phyloP scores from a whole-genome alignment of 2,888 invertebrate genomes.

The Saturnia pavonia region DNA sequence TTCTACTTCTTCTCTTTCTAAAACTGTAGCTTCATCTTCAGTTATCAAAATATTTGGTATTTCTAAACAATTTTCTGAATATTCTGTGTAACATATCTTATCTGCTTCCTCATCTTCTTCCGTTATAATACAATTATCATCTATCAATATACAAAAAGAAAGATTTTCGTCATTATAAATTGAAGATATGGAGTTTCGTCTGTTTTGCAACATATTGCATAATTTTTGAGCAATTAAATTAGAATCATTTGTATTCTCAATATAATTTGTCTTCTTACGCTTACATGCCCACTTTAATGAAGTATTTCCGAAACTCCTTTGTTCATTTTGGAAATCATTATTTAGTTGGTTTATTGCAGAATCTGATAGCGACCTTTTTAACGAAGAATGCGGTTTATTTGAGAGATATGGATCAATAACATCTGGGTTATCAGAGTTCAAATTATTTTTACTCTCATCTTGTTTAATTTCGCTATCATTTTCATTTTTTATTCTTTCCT shows the following conservation, averaged over 20 bases:
- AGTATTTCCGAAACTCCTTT: conserved; percentile 36
- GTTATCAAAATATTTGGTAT: conserved; percentile 35
- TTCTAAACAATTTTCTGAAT: conserved; percentile 50
- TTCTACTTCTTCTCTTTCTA: conserved; percentile 20
- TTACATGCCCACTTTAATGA: conserved; percentile 47
- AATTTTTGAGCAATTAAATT: conserved; percentile 47
- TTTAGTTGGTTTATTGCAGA: conserved; percentile 54
- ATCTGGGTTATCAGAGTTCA: conserved; percentile 1
- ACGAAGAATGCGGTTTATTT: conserved; percentile 31
- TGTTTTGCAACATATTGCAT: conserved; percentile 56
- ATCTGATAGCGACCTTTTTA: conserved; percentile 71
- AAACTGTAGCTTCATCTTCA: conserved; percentile 25
- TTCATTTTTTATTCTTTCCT: not conserved
- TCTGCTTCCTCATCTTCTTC: conserved; percentile 57
- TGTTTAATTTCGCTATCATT: conserved; percentile 14
- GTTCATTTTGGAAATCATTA: conserved; percentile 34
- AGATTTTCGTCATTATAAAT: conserved; percentile 66
- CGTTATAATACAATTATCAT: conserved; percentile 64
- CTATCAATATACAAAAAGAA: conserved; percentile 71
- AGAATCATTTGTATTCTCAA: conserved; percentile 41
- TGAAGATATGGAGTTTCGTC: conserved; percentile 70
- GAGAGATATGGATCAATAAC: not conserved
- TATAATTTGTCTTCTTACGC: conserved; percentile 49
- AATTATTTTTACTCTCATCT: conserved; percentile 19
- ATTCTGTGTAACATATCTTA: conserved; percentile 60